Evolutionary conservation across 2,888 invertebrate species (phyloP).

Genomic region (Drosophila robusta): DNA sequence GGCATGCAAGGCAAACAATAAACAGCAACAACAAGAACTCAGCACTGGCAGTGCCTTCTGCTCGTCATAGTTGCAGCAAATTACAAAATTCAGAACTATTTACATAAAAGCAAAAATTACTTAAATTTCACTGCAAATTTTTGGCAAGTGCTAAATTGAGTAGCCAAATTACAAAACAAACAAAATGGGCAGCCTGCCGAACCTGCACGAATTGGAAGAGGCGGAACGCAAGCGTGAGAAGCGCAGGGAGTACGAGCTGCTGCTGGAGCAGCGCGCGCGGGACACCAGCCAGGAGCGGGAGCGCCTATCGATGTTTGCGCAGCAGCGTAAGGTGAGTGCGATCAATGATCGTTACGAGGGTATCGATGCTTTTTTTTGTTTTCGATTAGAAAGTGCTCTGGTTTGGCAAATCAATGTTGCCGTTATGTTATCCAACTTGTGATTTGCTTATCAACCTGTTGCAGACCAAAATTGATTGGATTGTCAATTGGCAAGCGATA

Average conservation of each 20-base stretch:
- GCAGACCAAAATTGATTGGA: too few relatives aligned
- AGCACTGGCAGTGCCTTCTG: conserved; percentile 1
- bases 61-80: conserved; percentile 1
- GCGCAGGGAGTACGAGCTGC: conserved; percentile 81
- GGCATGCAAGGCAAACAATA: conserved; percentile 32
- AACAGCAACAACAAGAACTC: conserved; percentile 10
- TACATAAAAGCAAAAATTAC: not conserved
- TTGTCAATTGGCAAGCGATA: too few relatives aligned
- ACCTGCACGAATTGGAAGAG: conserved; percentile 87
- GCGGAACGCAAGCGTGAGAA: conserved; percentile 83
- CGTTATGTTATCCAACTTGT: too few relatives aligned
- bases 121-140: conserved; percentile 4
- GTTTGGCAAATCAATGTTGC: too few relatives aligned
- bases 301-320: conserved; percentile 77
- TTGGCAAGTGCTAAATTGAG: conserved; percentile 4
- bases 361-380: conserved; percentile 7
- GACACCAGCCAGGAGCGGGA: conserved; percentile 83
- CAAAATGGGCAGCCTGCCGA: conserved; percentile 88
- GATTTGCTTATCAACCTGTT: too few relatives aligned
- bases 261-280: conserved; percentile 80
- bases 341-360: conserved; percentile 1
- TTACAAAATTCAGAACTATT: not conserved
- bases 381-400: not conserved
- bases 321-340: conserved; percentile 81
- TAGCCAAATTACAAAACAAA: not conserved